phyloP scores from a whole-genome alignment of 2,797 vertebrate genomes.

The Danionella dracula region DNA sequence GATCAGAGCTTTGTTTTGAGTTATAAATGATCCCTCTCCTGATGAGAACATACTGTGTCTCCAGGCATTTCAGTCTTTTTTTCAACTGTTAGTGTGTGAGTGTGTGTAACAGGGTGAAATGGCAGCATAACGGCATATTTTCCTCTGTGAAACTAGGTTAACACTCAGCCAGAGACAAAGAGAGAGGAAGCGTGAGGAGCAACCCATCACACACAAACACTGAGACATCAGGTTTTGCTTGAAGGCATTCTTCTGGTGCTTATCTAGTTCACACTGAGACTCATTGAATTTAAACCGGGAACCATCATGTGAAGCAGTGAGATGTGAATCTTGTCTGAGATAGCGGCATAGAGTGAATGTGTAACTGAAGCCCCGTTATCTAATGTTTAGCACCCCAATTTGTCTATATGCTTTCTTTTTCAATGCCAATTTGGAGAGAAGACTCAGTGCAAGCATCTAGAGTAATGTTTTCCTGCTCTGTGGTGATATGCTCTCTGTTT shows the following conservation, averaged over 20 bases:
- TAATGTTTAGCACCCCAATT: background rate
- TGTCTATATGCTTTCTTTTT: background rate
- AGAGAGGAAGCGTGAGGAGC: background rate
- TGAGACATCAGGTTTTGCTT: background rate
- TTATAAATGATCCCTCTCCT: background rate
- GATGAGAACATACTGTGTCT: slow-evolving; percentile 21
- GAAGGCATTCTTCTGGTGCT: slow-evolving; percentile 5
- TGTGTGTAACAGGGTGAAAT: slow-evolving; percentile 1
- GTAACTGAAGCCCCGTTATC: background rate
- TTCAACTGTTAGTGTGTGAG: background rate
- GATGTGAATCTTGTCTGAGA: background rate
- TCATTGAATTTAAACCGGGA: slow-evolving; percentile 8
- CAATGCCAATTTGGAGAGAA: background rate
- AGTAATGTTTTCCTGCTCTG: background rate
- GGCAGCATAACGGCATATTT: slow-evolving; percentile 22
- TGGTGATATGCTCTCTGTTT: background rate
- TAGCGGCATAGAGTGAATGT: background rate
- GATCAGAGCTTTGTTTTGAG: background rate
- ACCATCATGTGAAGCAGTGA: background rate
- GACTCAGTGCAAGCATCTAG: background rate
- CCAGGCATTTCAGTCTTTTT: slow-evolving; percentile 16
- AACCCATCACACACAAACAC: background rate
- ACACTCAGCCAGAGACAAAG: slow-evolving; percentile 14
- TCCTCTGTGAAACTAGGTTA: slow-evolving; percentile 36
- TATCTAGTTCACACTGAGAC: slow-evolving; percentile 6